phyloP scores from a whole-genome alignment of 2,113 vertebrate genomes.

The Passer montanus region DNA sequence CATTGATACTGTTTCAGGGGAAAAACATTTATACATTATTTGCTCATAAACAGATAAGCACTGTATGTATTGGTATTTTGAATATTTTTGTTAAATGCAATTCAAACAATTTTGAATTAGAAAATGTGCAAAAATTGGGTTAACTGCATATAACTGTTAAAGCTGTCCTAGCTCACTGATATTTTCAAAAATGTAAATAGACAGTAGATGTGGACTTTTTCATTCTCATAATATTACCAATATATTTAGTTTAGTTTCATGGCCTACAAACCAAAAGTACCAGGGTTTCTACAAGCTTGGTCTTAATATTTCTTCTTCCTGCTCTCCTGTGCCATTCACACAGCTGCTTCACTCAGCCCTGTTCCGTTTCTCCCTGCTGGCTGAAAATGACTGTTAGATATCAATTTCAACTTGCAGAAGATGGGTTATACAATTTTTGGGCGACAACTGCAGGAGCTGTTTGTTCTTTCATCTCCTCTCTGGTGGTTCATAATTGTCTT shows the following conservation, averaged over 20 bases:
- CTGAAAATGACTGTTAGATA: conserved; percentile 43
- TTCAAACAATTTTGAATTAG: neutral
- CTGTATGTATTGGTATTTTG: neutral
- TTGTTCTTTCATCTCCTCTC: neutral
- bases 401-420: conserved; percentile 14
- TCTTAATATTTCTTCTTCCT: neutral
- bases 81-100: neutral
- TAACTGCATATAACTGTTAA: neutral
- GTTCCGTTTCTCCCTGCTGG: neutral
- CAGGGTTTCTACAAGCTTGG: neutral
- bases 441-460: neutral
- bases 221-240: rapidly evolving
- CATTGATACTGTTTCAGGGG: neutral
- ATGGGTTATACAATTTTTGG: neutral
- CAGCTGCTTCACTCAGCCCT: neutral
- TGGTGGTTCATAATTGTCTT: neutral
- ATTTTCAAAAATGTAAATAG: neutral
- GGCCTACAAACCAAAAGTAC: neutral
- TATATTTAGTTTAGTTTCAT: neutral
- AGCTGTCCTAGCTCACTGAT: neutral
- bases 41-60: neutral
- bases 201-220: neutral
- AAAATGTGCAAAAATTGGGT: neutral
- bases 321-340: neutral
- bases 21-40: neutral